Evolutionary conservation across 2,888 invertebrate species (phyloP), one percentile per base, ranked within the genome.

Genomic region (Polydrusus cervinus): DNA sequence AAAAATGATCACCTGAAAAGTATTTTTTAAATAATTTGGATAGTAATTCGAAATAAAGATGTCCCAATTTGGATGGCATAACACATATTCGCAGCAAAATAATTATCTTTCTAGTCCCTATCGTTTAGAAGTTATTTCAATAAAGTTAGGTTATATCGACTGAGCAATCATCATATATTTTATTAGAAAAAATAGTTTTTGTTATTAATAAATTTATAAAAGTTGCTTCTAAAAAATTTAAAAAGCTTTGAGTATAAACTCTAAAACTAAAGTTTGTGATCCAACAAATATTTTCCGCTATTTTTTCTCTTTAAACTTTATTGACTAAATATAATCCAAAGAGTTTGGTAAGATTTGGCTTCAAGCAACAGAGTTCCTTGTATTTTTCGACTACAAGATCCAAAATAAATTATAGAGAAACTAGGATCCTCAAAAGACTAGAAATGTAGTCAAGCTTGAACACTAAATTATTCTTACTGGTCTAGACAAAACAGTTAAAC

Each of bases 401-500:
- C 14, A 34, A 55, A 14, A 55, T 55, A 55, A 55, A 9, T 34
- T 55, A 34, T 55, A 14, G 20, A 34, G 34, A 34, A 55, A 34
- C 55, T 55, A 55, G 34, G 30, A 55, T 14, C 7, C n/a, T 14
- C 14, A 30, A 55, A 55, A 55, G 55, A 55, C 34, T 55, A n/a
- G 14, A 34, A 14, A 55, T 55, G 34, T 55, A 55, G 55, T 14
- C 55, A 55, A 55, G 55, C 34, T 34, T 55, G 30, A 34, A 55
- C n/a, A 34, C 53, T 25, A 53, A 53, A 25, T 25, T 53, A 53
- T 53, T 53, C 53, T 25, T 20, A 20, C 53, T 53, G 6, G 55
- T 55, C 55, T 55, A 55, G 55, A 55, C 55, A 55, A 55, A 14
- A 55, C 55, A 55, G 55, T 55, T 55, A 55, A 14, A 14, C 34